Evolutionary conservation across 2,888 invertebrate species (phyloP).

Genomic region (Papilio demoleus): DNA sequence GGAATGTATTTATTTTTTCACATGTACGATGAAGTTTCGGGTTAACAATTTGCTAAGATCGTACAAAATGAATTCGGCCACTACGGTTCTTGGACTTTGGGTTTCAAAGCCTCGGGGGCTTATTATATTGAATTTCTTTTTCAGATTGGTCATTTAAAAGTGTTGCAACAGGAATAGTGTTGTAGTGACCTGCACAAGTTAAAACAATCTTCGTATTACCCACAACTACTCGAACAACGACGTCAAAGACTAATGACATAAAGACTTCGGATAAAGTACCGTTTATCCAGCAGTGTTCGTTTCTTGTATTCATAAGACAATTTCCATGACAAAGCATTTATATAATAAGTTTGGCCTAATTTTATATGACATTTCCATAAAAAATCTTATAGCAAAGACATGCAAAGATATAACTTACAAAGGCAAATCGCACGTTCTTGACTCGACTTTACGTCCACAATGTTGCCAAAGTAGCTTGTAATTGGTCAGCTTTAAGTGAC

Average conservation of each 20-base stretch:
- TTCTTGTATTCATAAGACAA: conserved; percentile 67
- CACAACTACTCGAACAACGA: conserved; percentile 72
- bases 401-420: conserved; percentile 31
- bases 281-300: conserved; percentile 53
- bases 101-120: neutral
- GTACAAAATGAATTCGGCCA: neutral
- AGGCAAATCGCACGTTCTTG: conserved; percentile 38
- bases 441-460: conserved; percentile 74
- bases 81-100: neutral
- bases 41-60: neutral
- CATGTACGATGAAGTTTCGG: conserved; percentile 8
- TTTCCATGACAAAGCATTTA: conserved; percentile 80
- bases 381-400: conserved; percentile 46
- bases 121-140: conserved; percentile 51
- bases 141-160: conserved; percentile 83
- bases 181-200: conserved; percentile 55
- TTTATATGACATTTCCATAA: conserved; percentile 57
- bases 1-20: conserved; percentile 36
- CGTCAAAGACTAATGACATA: conserved; percentile 66
- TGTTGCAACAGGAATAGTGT: conserved; percentile 77
- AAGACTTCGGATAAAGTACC: conserved; percentile 43
- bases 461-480: conserved; percentile 81
- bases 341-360: conserved; percentile 77
- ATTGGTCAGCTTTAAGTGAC: conserved; percentile 60
- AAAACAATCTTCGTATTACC: conserved; percentile 20